A percentile compares a stretch with the other conserved stretches of the same genome.
phyloP scores from a whole-genome alignment of 2,797 vertebrate genomes.

The Naso thynnoides region DNA sequence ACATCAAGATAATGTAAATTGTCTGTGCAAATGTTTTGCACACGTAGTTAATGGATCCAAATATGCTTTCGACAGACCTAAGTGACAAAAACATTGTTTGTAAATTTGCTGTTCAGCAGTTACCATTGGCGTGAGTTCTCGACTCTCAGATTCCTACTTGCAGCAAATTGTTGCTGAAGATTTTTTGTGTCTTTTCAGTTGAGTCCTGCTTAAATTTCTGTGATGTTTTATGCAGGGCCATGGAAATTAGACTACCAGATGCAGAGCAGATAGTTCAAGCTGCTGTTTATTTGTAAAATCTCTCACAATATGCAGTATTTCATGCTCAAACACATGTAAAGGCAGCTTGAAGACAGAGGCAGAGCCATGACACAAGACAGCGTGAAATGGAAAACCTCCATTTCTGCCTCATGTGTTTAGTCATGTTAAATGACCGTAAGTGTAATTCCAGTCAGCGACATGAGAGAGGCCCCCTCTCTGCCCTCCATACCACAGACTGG shows the following conservation, averaged over 20 bases:
- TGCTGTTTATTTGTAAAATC: conserved; percentile 1
- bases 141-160: neutral
- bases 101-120: too few species aligned
- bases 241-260: conserved; percentile 14
- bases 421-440: conserved; percentile 74
- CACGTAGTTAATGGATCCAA: conserved; percentile 3
- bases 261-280: neutral
- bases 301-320: neutral
- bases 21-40: conserved; percentile 14
- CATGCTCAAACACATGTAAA: conserved; percentile 6
- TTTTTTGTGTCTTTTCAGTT: conserved; percentile 8
- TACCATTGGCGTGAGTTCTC: too few species aligned
- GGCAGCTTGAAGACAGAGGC: neutral
- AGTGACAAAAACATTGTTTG: neutral
- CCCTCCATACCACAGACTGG: conserved; percentile 78
- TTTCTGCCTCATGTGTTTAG: conserved; percentile 58
- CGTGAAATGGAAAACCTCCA: conserved; percentile 59
- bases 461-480: conserved; percentile 71
- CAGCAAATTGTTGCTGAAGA: conserved; percentile 13
- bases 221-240: neutral
- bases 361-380: conserved; percentile 10
- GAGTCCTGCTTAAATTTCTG: neutral
- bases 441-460: conserved; percentile 77
- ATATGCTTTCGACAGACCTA: neutral
- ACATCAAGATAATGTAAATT: conserved; percentile 26